Percentiles rank a stretch among this genome's conserved stretches.
Conservation (phyloP, 1,140 invertebrate species). For the Drosophila grimshawi region DNA sequence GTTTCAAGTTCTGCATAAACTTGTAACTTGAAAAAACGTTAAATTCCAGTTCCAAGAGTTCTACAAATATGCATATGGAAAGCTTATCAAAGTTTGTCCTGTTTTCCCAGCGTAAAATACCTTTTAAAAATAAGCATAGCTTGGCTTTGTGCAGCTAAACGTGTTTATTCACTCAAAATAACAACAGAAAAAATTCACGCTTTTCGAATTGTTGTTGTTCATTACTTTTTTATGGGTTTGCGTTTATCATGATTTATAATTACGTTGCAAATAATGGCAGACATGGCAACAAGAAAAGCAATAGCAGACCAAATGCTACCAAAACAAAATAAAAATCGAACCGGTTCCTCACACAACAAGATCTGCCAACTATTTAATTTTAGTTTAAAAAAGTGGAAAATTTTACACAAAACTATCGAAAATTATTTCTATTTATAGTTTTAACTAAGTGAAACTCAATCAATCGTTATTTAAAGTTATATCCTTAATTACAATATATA, state of each 20-base stretch:
- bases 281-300: conserved; percentile 3
- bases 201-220: background rate
- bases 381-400: conserved; percentile 17
- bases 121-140: too few relatives aligned
- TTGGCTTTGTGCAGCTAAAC: background rate
- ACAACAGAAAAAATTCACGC: conserved; percentile 1
- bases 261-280: conserved; percentile 52
- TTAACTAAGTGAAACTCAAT: too few relatives aligned
- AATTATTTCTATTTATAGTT: too few relatives aligned
- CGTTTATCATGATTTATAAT: conserved; percentile 54
- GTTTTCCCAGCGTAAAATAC: background rate
- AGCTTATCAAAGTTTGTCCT: background rate
- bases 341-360: conserved; percentile 44
- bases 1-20: conserved; percentile 12
- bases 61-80: background rate
- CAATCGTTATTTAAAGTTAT: too few relatives aligned
- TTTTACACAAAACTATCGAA: background rate
- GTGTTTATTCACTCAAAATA: conserved; percentile 4
- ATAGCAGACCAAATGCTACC: conserved; percentile 28
- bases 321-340: conserved; percentile 40
- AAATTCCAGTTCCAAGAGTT: background rate
- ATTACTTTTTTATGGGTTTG: conserved; percentile 18
- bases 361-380: conserved; percentile 15
- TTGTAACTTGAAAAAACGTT: conserved; percentile 6
- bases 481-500: background rate